A percentile compares a stretch with the other conserved stretches of the same genome.
phyloP scores from a whole-genome alignment of 37 sponge, comb jelly and placozoan species.

The Amphimedon queenslandica region DNA sequence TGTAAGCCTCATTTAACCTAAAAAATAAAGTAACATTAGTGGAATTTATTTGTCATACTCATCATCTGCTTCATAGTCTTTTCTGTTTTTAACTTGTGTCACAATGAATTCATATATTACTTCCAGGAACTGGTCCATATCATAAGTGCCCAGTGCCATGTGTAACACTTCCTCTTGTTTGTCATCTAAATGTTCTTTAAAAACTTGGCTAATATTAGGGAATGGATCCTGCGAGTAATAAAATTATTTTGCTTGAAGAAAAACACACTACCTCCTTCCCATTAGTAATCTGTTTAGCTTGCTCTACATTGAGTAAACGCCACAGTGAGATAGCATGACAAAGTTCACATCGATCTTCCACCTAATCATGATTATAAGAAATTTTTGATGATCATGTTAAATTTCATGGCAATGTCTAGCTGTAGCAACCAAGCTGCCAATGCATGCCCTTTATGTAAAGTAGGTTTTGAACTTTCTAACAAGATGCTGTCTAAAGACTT shows the following conservation, averaged over 20 bases:
- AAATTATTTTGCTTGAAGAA: neutral
- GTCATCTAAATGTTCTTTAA: neutral
- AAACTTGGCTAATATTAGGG: neutral
- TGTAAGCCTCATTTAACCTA: too few relatives aligned
- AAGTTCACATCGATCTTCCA: neutral
- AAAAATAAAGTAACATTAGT: too few relatives aligned
- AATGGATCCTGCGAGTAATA: neutral
- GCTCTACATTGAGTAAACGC: constrained; percentile 1
- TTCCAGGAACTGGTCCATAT: neutral
- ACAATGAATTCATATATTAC: neutral
- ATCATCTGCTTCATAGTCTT: too few relatives aligned
- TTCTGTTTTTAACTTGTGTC: too few relatives aligned
- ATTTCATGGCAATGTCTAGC: too few relatives aligned
- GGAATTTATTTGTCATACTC: too few relatives aligned
- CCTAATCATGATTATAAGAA: too few relatives aligned
- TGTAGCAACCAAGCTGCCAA: too few relatives aligned
- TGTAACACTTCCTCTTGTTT: neutral
- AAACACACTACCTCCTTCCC: neutral
- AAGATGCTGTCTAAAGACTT: too few relatives aligned
- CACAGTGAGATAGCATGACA: neutral
- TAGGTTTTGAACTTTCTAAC: too few relatives aligned
- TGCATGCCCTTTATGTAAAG: too few relatives aligned
- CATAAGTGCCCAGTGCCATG: neutral
- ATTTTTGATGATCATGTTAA: too few relatives aligned
- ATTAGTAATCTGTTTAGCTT: neutral